Base-by-base conservation (phyloP, 2,888 invertebrate species). In the Cerastis rubricosa region DNA sequence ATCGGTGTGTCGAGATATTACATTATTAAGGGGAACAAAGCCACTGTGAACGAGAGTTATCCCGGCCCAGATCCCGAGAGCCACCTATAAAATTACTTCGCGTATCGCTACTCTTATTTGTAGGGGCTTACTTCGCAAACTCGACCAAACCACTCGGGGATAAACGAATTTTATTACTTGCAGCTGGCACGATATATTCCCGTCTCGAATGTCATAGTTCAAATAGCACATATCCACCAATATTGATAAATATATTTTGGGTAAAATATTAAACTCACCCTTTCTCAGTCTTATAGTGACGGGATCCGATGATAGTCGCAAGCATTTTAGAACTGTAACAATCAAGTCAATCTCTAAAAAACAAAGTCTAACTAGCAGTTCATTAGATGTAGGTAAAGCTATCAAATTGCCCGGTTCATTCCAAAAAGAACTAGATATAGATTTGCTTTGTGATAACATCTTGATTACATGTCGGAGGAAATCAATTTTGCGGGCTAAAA, bases 311-410 rank as follows among this genome's bases (percentile, higher is more conserved):
- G 99, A 98, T 93, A 99, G 97, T 94, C 99, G 98, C 94, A 99
- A 98, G 97, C 99, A 99, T 98, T 98, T 99, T 97, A 99, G 97
- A 97, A 99, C 99, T 98, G 97, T 91, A 98, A 98, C 95, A 96
- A 93, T 92, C 89, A 86, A 87, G 80, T n/a, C 72, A 59, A 80
- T 74, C 67, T 76, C 65, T 85, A 65, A 76, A 76, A 57, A 25
- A 64, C 54, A 57, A 61, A n/a, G 11, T 35, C 49, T 67, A 66
- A 57, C 22, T 57, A 14, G 6, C 25, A 57, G 22, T 40, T 65
- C 7, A 49, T 45, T 68, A 83, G 81, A 88, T 83, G n/a, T n/a
- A n/a, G n/a, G 85, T 51, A 61, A 25, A 47, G 35, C 25, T 71
- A 65, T 40, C 29, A 59, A 70, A 61, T 64, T 73, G 80, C 75